Evolutionary conservation across 2,888 invertebrate species (phyloP).

Genomic region (Chydorus sphaericus): DNA sequence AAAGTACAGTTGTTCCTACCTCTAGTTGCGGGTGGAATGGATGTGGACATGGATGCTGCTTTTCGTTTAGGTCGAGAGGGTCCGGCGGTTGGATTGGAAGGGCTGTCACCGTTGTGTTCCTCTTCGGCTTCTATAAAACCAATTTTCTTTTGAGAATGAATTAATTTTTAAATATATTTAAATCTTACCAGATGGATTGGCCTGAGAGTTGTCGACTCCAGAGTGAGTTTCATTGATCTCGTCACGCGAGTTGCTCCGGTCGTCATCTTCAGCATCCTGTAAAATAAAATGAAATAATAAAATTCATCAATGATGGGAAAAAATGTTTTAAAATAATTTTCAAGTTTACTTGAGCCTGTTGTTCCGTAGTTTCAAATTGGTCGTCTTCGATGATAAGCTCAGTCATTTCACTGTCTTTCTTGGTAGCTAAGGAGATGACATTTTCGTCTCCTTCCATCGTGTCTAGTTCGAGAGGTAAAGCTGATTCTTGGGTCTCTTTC

Average conservation of each 20-base stretch:
- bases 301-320: neutral
- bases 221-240: neutral
- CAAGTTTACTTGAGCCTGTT: neutral
- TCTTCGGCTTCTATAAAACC: neutral
- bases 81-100: too few relatives aligned
- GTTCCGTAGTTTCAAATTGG: neutral
- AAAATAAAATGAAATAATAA: neutral
- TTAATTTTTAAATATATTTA: too few relatives aligned
- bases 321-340: neutral
- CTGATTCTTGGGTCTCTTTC: neutral
- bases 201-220: neutral
- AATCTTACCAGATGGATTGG: too few relatives aligned
- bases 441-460: neutral
- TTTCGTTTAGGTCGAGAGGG: neutral
- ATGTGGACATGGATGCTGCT: neutral
- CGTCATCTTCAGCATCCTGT: neutral
- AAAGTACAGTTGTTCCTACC: neutral
- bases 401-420: neutral
- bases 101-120: neutral
- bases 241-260: neutral
- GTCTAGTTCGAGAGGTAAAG: neutral
- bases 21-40: neutral
- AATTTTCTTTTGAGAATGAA: too few relatives aligned
- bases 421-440: neutral
- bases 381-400: neutral